A percentile compares a stretch with the other conserved stretches of the same genome.
Conservation (phyloP, 2,113 vertebrate genomes). For the Aegotheles bennettii region DNA sequence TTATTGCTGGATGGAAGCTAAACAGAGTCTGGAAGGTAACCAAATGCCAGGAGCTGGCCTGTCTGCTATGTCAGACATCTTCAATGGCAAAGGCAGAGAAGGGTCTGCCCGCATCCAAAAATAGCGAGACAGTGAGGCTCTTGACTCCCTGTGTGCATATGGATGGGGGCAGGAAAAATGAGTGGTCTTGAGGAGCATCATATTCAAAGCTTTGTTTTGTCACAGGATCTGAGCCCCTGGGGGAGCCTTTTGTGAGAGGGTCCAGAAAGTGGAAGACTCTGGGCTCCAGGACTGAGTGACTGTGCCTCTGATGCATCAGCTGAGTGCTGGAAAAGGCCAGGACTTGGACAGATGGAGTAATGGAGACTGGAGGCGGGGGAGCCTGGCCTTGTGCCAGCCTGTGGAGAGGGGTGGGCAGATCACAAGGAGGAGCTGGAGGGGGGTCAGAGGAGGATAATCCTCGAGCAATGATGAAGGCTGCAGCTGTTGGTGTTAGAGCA, state of each 20-base stretch:
- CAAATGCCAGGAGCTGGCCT: slow-evolving; percentile 17
- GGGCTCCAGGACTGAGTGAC: background rate
- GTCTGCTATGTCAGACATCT: slow-evolving; percentile 30
- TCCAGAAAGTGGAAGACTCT: background rate
- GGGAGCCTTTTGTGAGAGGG: background rate
- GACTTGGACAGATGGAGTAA: slow-evolving; percentile 31
- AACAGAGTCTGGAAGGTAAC: slow-evolving; percentile 9
- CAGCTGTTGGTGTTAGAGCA: background rate
- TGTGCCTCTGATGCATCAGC: background rate
- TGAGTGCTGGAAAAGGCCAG: slow-evolving; percentile 15
- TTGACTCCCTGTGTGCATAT: background rate
- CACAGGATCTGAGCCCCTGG: background rate
- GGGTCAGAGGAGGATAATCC: slow-evolving; percentile 39
- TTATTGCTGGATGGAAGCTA: background rate
- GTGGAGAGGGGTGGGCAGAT: background rate
- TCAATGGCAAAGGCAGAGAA: background rate
- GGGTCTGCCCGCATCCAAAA: background rate
- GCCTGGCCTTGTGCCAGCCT: slow-evolving; percentile 1
- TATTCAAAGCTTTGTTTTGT: background rate
- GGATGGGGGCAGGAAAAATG: background rate
- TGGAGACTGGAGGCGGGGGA: background rate
- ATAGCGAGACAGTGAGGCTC: background rate
- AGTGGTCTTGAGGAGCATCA: background rate
- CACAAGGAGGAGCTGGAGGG: background rate
- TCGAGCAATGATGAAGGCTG: background rate